Evolutionary conservation across 2,888 invertebrate species (phyloP).

Genomic region (Horisme vitalbata): DNA sequence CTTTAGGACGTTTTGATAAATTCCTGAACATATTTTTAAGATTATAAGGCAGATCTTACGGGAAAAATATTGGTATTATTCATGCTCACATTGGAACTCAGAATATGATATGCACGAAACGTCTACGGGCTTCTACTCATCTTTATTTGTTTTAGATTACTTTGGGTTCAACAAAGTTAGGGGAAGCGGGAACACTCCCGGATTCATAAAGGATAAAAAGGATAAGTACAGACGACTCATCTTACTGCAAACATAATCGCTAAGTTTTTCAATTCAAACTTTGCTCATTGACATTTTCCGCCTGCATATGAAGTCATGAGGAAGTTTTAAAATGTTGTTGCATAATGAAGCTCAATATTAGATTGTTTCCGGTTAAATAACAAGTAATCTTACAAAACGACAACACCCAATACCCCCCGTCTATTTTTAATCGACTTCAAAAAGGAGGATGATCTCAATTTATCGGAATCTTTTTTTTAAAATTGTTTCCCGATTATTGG

Average conservation of each 20-base stretch:
- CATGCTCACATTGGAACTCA: slow-evolving; percentile 55
- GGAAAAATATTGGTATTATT: slow-evolving; percentile 59
- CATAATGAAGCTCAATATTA: too few relatives aligned
- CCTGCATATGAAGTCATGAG: slow-evolving; percentile 2
- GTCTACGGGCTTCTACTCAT: slow-evolving; percentile 69
- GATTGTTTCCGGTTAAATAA: too few relatives aligned
- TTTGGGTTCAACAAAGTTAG: slow-evolving; percentile 68
- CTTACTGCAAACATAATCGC: slow-evolving; percentile 48
- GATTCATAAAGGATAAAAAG: slow-evolving; percentile 53
- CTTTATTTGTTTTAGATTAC: slow-evolving; percentile 80
- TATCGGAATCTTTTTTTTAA: too few relatives aligned
- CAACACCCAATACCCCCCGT: too few relatives aligned
- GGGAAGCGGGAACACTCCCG: slow-evolving; percentile 52
- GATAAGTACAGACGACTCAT: slow-evolving; percentile 52
- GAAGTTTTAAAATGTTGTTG: too few relatives aligned
- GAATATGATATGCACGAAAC: slow-evolving; percentile 68
- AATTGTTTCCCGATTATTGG: too few relatives aligned
- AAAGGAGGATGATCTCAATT: too few relatives aligned
- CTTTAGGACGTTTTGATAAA: too few relatives aligned
- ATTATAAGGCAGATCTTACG: too few relatives aligned
- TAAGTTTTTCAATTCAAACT: slow-evolving; percentile 66
- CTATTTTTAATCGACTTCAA: too few relatives aligned
- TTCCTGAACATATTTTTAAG: too few relatives aligned
- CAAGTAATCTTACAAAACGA: too few relatives aligned
- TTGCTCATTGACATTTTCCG: slow-evolving; percentile 38